Evolutionary conservation across 2,113 vertebrate species (phyloP), one percentile per base, ranked within the genome.

Genomic region (Gobio gobio): DNA sequence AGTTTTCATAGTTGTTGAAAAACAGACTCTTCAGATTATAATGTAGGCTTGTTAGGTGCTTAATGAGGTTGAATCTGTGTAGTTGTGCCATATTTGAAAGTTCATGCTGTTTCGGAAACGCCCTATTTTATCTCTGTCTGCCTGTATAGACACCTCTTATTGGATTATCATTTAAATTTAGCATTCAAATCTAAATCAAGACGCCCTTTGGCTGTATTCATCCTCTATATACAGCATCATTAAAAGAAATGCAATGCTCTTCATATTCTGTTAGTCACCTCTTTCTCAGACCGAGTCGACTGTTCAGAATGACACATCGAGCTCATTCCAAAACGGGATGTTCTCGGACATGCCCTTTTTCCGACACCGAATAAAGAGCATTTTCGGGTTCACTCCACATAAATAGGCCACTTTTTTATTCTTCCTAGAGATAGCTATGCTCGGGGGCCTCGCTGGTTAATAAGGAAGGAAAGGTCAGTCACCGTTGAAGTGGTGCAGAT

Each of bases 381-480:
- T 87, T 89, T 91, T 91, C 81, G 88, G 91, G 88, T 91, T 90
- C 83, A 91, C 89, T 91, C 84, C 81, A 54, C 89, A 49, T 83
- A 90, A 92, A 93, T 87, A 70, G 90, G 87, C 83, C 86, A 47
- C 89, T 90, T 90, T 89, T 87, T 75, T 87, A 87, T 86, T 86
- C 84, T 45, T 82, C 47, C 83, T 58, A 79, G 87, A 89, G 78
- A 91, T 93, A 89, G 91, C 90, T 92, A 91, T 90, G 91, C 91
- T 91, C 90, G 85, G 56, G 81, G 85, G 86, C 86, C 84, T 86
- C 76, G 77, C 59, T 90, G 91, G 91, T 92, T 95, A 94, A 95
- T 94, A 92, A 94, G 93, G 89, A 93, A 88, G 88, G 90, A 95
- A 94, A 95, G 95, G 95, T 95, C 94, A 95, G 88, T 93, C 92